Percentiles rank a stretch among this genome's conserved stretches.
Conservation (phyloP, 2,797 vertebrate genomes). For the Stomatorhinus walkeri region DNA sequence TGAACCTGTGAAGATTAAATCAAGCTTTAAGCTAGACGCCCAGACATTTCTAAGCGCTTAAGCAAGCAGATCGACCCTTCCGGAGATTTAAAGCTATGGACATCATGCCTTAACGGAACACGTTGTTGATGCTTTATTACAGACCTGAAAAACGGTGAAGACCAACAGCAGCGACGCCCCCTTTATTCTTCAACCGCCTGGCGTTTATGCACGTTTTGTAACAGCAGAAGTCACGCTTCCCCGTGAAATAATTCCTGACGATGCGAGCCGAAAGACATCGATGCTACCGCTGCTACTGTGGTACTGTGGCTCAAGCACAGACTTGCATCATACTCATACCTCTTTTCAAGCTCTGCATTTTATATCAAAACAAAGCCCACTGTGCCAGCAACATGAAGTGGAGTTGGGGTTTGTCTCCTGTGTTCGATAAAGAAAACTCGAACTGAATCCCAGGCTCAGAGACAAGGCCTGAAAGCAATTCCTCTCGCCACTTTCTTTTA, state of each 20-base stretch:
- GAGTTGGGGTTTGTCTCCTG: background rate
- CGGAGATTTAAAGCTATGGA: background rate
- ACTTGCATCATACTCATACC: slow-evolving; percentile 9
- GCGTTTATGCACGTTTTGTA: background rate
- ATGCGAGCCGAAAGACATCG: background rate
- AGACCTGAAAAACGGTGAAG: background rate
- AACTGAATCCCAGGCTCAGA: slow-evolving; percentile 24
- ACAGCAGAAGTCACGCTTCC: background rate
- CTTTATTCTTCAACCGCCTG: background rate
- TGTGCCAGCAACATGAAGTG: slow-evolving; percentile 12
- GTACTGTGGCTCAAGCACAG: background rate
- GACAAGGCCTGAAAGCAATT: slow-evolving; percentile 22
- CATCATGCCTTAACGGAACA: background rate
- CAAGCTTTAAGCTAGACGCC: background rate
- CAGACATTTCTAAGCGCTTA: background rate
- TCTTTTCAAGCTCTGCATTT: background rate
- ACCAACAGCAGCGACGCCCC: too few species aligned
- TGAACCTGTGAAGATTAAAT: background rate
- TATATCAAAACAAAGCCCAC: slow-evolving; percentile 19
- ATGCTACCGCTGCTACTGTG: background rate
- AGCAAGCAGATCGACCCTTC: background rate
- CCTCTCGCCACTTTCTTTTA: slow-evolving; percentile 23
- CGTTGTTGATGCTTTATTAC: background rate
- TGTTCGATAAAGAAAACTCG: background rate
- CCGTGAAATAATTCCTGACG: background rate